Base-by-base conservation (phyloP, 2,797 vertebrate genomes). In the Botia almorhae region DNA sequence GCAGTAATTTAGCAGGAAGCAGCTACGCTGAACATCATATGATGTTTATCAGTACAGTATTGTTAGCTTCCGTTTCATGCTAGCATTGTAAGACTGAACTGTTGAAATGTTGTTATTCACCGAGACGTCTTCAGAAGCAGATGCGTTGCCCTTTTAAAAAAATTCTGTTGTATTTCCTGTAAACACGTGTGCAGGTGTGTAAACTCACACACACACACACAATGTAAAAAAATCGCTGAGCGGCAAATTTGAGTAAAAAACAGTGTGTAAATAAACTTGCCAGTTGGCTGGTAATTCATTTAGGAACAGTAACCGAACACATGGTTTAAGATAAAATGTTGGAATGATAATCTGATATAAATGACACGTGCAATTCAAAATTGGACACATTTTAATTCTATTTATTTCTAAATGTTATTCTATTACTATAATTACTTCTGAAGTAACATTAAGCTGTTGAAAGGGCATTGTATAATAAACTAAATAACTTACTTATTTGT, bases 121-220 rank as follows among this genome's bases (percentile, higher is more conserved):
- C 53, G 46, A 64, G 23, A 12, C 39, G 33, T 69, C 16, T 69
- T 69, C 46, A 58, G 53, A 48, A 77, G 23, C 75, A 58, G 75
- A 77, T 77, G 75, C 58, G 36, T 58, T n/a, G 51, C 11, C 50
- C 2, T 55, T n/a, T n/a, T 26, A 75, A 75, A 55, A 76, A 16
- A 77, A 56, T 58, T 10, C 21, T 2, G 36, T 69, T 69, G 8
- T 77, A 68, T 58, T 77, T 69, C 75, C 64, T 69, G 64, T 56
- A 58, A 68, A 76, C 51, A 48, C 14, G 11, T 36, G 13, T 16
- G 65, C 65, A 77, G 75, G 75, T 77, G 75, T 77, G 39, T 60
- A 69, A 19, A 58, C 64, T 58, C 39, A 1, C 51, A 36, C 29
- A 64, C 29, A 64, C 23, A 61, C n/a, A n/a, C n/a, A n/a, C n/a